A percentile compares a stretch with the other conserved stretches of the same genome.
These are phyloP conservation scores for Acleris laterana DNA, from an alignment of 2,888 invertebrate genomes.

Conservation along the genomic window DNA sequence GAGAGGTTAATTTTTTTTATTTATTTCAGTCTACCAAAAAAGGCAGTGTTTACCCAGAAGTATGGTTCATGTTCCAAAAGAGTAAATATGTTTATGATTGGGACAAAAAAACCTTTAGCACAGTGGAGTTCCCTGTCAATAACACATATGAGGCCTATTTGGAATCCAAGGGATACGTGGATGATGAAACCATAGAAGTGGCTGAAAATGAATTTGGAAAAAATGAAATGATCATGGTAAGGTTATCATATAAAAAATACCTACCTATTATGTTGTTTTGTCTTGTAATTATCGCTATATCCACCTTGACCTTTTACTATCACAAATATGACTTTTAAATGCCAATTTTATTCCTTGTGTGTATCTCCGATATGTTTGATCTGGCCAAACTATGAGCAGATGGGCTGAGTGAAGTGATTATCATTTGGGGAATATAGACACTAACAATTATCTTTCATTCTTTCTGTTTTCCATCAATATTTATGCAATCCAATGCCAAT, in stretches of 20 bases:
- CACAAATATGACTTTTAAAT: too few relatives aligned
- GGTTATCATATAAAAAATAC: conserved; percentile 35
- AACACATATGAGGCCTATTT: conserved; percentile 88
- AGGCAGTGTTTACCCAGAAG: conserved; percentile 79
- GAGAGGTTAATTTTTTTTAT: neutral
- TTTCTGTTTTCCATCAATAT: too few relatives aligned
- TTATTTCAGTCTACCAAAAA: conserved; percentile 68
- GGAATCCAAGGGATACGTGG: conserved; percentile 94
- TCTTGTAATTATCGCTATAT: neutral
- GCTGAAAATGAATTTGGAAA: conserved; percentile 94
- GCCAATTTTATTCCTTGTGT: too few relatives aligned
- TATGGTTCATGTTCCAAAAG: conserved; percentile 99
- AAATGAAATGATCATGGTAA: conserved; percentile 93
- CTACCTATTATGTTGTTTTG: neutral
- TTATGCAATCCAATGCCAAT: too few relatives aligned
- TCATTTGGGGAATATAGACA: too few relatives aligned
- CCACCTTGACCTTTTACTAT: too few relatives aligned
- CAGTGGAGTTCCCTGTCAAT: conserved; percentile 93
- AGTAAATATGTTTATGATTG: conserved; percentile 97
- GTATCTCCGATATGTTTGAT: too few relatives aligned
- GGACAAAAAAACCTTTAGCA: conserved; percentile 91
- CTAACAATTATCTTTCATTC: too few relatives aligned
- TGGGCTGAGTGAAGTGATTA: too few relatives aligned
- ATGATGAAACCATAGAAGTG: conserved; percentile 90
- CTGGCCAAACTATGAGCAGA: too few relatives aligned